Evolutionary conservation across 2,113 vertebrate genomes (phyloP).

Genomic region (Haplochromis burtoni): DNA sequence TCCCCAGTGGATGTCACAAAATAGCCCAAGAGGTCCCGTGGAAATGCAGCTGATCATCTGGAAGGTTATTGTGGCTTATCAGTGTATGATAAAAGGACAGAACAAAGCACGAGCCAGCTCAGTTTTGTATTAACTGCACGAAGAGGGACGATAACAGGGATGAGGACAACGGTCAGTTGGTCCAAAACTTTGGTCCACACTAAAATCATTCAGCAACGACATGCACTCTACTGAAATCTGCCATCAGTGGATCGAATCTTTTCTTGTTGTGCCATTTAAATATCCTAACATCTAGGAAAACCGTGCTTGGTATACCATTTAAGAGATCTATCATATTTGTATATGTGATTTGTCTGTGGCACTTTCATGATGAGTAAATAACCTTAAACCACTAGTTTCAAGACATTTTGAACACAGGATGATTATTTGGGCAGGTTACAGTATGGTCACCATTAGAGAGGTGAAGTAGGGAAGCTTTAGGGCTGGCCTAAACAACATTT

Average conservation of each 20-base stretch:
- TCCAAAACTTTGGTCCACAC: background rate
- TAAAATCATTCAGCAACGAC: background rate
- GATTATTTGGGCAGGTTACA: background rate
- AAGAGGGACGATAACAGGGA: background rate
- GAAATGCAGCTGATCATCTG: background rate
- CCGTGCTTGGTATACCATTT: background rate
- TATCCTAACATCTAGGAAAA: background rate
- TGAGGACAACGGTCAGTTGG: background rate
- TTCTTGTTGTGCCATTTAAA: background rate
- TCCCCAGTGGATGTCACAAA: background rate
- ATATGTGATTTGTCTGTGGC: background rate
- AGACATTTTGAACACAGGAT: background rate
- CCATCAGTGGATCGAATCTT: background rate
- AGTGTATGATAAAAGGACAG: background rate
- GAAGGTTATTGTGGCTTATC: background rate
- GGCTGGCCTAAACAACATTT: too few species aligned
- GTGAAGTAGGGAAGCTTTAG: background rate
- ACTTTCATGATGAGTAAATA: background rate
- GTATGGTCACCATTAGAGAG: background rate
- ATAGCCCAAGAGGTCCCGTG: accelerated
- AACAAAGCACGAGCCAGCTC: background rate
- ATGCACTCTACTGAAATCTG: too few species aligned
- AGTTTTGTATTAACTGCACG: background rate
- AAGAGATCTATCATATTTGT: background rate
- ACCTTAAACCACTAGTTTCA: background rate